Conservation (phyloP, 2,888 invertebrate genomes). For the Craniophora ligustri region DNA sequence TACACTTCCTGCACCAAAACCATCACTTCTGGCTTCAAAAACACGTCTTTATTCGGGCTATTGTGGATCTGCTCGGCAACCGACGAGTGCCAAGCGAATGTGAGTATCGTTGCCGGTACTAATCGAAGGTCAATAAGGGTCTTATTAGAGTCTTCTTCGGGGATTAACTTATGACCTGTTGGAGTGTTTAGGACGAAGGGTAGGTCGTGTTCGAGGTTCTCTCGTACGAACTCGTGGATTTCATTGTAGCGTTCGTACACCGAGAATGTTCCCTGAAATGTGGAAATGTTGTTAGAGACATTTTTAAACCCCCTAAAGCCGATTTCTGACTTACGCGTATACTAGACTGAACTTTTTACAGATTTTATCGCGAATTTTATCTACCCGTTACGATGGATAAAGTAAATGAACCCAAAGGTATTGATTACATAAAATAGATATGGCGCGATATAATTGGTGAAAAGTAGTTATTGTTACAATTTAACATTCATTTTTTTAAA, state of each 20-base stretch:
- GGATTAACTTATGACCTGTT: constrained; percentile 90
- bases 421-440: too few species aligned
- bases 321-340: too few species aligned
- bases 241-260: constrained; percentile 93
- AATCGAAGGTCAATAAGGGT: constrained; percentile 93
- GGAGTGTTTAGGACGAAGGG: constrained; percentile 92
- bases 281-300: too few species aligned
- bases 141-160: constrained; percentile 91
- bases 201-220: constrained; percentile 91
- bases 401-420: background rate
- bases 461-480: background rate
- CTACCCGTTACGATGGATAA: background rate
- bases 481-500: background rate
- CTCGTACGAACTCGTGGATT: constrained; percentile 94
- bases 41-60: constrained; percentile 88
- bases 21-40: constrained; percentile 93
- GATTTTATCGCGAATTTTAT: too few species aligned
- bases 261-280: constrained; percentile 94
- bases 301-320: too few species aligned
- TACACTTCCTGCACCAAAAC: constrained; percentile 90
- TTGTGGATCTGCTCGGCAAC: constrained; percentile 84
- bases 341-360: too few species aligned
- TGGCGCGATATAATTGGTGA: background rate
- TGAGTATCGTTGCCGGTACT: constrained; percentile 94
- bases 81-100: constrained; percentile 91